Evolutionary conservation across 1,140 invertebrate species (phyloP).

Genomic region (Solenopsis fugax): DNA sequence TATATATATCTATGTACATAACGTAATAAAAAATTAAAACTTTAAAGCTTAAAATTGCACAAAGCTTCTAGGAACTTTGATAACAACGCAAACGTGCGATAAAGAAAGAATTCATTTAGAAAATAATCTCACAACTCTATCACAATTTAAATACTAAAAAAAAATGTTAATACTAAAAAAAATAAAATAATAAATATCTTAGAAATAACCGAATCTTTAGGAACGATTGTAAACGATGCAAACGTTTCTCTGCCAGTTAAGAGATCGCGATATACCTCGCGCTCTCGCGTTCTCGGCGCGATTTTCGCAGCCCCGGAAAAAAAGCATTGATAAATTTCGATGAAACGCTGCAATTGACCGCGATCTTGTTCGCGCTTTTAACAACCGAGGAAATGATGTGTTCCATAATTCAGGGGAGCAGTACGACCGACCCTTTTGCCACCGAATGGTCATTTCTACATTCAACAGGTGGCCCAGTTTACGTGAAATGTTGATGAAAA

Average conservation of each 20-base stretch:
- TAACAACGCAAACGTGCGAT: conserved; percentile 16
- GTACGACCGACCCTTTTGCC: conserved; percentile 75
- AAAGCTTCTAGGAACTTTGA: conserved; percentile 2
- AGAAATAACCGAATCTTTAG: conserved; percentile 21
- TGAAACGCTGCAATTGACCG: conserved; percentile 43
- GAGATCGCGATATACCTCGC: neutral
- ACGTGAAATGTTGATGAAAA: conserved; percentile 78
- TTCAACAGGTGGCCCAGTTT: conserved; percentile 81
- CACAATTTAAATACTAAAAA: neutral
- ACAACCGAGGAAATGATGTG: conserved; percentile 73
- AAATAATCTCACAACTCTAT: conserved; percentile 9
- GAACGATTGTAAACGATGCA: neutral
- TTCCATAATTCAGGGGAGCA: conserved; percentile 79
- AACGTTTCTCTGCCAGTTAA: neutral
- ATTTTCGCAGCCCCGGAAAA: neutral
- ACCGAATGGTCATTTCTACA: conserved; percentile 77
- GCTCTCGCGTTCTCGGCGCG: neutral
- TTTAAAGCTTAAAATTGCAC: neutral
- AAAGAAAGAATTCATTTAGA: neutral
- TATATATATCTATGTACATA: conserved; percentile 5
- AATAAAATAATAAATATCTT: neutral
- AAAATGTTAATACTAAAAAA: neutral
- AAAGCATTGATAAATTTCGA: conserved; percentile 52
- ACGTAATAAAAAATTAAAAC: conserved; percentile 1
- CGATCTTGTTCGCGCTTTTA: conserved; percentile 62